Base-by-base conservation (phyloP, 2,888 invertebrate species). In the Ectemnius lituratus region DNA sequence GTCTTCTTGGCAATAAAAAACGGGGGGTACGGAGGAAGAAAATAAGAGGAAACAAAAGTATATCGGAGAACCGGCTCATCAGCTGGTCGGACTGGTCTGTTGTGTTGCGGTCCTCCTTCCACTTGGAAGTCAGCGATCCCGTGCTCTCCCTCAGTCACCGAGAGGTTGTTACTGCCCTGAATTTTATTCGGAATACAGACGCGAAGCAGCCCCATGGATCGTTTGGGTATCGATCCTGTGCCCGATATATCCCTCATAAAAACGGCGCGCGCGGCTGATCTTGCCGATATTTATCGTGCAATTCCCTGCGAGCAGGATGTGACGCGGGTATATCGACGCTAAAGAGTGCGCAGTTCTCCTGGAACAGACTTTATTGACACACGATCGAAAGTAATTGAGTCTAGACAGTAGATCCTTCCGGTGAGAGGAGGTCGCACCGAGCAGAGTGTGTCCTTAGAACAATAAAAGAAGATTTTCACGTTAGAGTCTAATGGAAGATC, bases 31-130 rank as follows among this genome's bases (percentile, higher is more conserved):
- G 70, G 75, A 75, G 75, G 80, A 79, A 76, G 79, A 75, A 83
- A 87, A 88, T 85, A 87, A 87, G 84, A 85, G 80, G 84, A 89
- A 89, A 88, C 85, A 88, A 88, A 88, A 88, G 87, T 85, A 70
- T 79, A 87, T 87, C 85, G 86, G 81, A 86, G 87, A 89, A 90
- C 89, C 90, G 86, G 90, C 88, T 88, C 89, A 89, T 89, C 90
- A 90, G 89, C 89, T 90, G 88, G 89, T 79, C 80, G 84, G 83
- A 89, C 89, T 88, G 89, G 89, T 88, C 86, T 84, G 83, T 87
- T 85, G 85, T 87, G 83, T 87, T 83, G 84, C 52, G 45, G 67
- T 79, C 76, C 59, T 62, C 18, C 56, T 82, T 57, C 59, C 64
- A 62, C 76, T 45, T 27, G 6, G 27, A 49, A 63, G 60, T 62